A percentile compares a stretch with the other conserved stretches of the same genome.
phyloP scores from a whole-genome alignment of 2,113 vertebrate genomes.

The Serilophus lunatus region DNA sequence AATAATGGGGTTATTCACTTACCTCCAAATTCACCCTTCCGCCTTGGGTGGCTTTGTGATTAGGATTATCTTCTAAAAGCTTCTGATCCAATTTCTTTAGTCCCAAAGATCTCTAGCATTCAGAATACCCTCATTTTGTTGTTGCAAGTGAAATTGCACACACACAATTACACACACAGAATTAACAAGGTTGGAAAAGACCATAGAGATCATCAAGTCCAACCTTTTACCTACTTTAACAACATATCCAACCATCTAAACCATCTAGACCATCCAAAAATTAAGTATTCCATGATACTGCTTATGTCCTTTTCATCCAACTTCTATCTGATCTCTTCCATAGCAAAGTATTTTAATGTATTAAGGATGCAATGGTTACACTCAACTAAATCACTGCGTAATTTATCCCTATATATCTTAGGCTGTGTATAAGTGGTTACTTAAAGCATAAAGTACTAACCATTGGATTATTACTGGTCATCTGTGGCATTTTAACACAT shows the following conservation, averaged over 20 bases:
- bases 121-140: background rate
- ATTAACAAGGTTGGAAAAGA: too few relatives aligned
- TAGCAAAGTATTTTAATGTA: background rate
- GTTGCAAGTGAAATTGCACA: background rate
- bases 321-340: background rate
- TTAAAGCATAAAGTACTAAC: background rate
- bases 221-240: too few relatives aligned
- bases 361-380: background rate
- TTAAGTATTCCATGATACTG: background rate
- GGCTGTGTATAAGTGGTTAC: background rate
- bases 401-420: background rate
- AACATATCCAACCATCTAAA: too few relatives aligned
- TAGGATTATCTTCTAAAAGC: background rate
- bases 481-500: background rate
- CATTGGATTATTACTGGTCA: background rate
- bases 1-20: background rate
- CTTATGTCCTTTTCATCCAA: background rate
- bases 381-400: background rate
- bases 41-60: background rate
- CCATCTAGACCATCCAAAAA: too few relatives aligned
- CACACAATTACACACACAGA: too few relatives aligned
- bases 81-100: background rate
- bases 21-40: background rate
- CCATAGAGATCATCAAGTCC: too few relatives aligned
- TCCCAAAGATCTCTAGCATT: background rate